phyloP scores from a whole-genome alignment of 1,140 invertebrate species.

The Meteorus sp. region DNA sequence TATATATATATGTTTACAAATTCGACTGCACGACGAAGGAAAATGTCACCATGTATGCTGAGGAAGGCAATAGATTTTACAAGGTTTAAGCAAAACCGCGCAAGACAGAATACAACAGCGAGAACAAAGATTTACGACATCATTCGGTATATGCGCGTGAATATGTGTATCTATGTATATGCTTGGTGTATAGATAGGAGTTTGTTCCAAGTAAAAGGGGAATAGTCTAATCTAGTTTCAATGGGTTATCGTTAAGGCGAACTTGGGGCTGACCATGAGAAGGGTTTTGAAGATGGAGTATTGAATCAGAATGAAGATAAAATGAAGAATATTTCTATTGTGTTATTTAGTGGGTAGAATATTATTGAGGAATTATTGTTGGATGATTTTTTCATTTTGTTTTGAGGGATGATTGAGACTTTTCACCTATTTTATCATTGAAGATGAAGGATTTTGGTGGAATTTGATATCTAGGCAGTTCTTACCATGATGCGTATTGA shows the following conservation, averaged over 20 bases:
- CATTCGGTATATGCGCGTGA: neutral
- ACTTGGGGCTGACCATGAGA: conserved; percentile 18
- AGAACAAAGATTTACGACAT: conserved; percentile 40
- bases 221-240: conserved; percentile 16
- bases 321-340: no score
- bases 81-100: conserved; percentile 44
- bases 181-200: no score
- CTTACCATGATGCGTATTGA: no score
- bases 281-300: conserved; percentile 8
- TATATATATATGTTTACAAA: no score
- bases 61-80: conserved; percentile 38
- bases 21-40: conserved; percentile 19
- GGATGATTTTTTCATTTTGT: no score
- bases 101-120: conserved; percentile 40
- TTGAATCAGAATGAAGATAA: neutral
- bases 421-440: no score
- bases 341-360: no score
- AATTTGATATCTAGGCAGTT: no score
- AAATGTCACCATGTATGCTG: conserved; percentile 23
- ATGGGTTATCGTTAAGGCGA: conserved; percentile 2
- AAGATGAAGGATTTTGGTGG: neutral
- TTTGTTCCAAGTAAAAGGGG: no score
- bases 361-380: no score
- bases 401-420: no score
- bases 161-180: no score